Evolutionary conservation across 2,113 vertebrate species (phyloP).

Genomic region (Ceyx melanurus): DNA sequence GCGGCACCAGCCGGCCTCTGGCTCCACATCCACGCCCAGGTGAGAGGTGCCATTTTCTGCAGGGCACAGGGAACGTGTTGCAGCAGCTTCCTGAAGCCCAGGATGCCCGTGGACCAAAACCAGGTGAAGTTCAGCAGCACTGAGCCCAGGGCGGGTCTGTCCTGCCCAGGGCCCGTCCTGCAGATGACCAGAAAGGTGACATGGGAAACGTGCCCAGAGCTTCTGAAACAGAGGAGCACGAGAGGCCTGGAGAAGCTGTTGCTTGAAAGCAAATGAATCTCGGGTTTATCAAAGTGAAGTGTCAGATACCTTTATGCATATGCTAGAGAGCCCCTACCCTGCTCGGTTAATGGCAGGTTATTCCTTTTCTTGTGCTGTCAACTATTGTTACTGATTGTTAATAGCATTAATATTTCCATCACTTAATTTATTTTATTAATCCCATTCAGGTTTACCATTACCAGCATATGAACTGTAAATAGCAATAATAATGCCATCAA

Average conservation of each 20-base stretch:
- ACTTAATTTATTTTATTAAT: constrained; percentile 76
- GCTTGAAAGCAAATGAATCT: constrained; percentile 34
- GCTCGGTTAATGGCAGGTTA: constrained; percentile 46
- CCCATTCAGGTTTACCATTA: constrained; percentile 60
- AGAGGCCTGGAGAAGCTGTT: background rate
- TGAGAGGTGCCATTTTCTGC: background rate
- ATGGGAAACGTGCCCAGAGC: accelerated
- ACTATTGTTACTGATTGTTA: constrained; percentile 65
- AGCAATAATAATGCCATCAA: constrained; percentile 70
- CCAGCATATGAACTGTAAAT: constrained; percentile 66
- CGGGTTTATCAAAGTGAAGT: constrained; percentile 35
- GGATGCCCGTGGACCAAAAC: background rate
- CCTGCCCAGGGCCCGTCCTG: background rate
- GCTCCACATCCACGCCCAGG: background rate
- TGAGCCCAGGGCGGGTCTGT: background rate
- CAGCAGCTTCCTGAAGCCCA: constrained; percentile 15
- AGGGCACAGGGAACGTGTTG: background rate
- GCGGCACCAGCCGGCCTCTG: background rate
- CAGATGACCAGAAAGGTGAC: accelerated
- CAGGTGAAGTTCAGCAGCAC: accelerated
- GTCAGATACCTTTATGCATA: constrained; percentile 43
- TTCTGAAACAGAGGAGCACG: background rate
- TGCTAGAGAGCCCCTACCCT: background rate
- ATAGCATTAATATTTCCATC: constrained; percentile 73
- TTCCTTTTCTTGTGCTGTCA: constrained; percentile 62